Conservation (phyloP, 2,888 invertebrate genomes). For the Melieria picta region DNA sequence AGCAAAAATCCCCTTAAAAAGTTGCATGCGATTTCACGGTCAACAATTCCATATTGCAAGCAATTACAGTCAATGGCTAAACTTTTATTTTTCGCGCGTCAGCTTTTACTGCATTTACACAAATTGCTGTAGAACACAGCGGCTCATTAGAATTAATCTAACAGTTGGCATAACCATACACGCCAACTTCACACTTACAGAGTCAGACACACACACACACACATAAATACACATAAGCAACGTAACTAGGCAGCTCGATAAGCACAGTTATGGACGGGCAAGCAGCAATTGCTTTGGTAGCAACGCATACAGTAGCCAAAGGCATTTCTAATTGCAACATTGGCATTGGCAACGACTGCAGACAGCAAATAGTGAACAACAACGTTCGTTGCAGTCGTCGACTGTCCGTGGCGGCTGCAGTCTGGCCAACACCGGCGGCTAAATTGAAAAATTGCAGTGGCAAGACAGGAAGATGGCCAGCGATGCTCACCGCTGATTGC, state of each 20-base stretch:
- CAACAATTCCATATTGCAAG: no score
- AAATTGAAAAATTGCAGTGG: constrained; percentile 30
- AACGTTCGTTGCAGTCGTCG: not conserved
- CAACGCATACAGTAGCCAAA: constrained; percentile 49
- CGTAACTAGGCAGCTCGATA: not conserved
- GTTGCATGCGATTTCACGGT: no score
- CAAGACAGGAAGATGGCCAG: constrained; percentile 3
- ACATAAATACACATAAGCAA: not conserved
- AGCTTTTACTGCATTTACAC: no score
- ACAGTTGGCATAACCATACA: constrained; percentile 27
- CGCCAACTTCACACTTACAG: no score
- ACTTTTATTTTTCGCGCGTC: no score
- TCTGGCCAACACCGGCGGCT: constrained; percentile 4
- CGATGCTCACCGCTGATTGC: constrained; percentile 12
- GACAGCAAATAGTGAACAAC: not conserved
- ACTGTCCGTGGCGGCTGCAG: constrained; percentile 13
- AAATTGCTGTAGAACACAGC: not conserved
- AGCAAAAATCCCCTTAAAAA: no score
- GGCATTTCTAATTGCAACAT: constrained; percentile 56
- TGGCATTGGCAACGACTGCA: constrained; percentile 47
- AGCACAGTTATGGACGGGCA: constrained; percentile 10
- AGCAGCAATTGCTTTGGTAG: not conserved
- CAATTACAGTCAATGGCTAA: no score
- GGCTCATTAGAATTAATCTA: constrained; percentile 27
- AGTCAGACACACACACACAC: not conserved